These are phyloP conservation scores for Ectropis grisescens DNA, from an alignment of 1,140 invertebrate genomes.

Conservation along the genomic window DNA sequence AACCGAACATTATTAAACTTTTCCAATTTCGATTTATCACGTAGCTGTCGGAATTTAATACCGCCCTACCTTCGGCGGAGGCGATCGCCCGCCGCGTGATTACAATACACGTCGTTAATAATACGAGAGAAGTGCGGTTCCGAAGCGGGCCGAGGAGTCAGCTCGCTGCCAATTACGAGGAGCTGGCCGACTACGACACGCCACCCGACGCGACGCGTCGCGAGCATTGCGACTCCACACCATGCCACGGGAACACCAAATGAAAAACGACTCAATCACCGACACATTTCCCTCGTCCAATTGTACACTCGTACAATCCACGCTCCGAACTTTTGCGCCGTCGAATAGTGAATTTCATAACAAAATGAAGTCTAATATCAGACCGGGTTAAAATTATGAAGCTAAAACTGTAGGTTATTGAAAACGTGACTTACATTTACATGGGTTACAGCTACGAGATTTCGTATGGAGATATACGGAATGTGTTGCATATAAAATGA, in stretches of 20 bases:
- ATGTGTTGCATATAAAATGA: slow-evolving; percentile 22
- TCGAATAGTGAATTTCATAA: slow-evolving; percentile 42
- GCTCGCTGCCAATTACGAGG: slow-evolving; percentile 24
- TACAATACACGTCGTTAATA: slow-evolving; percentile 69
- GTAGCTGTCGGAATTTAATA: slow-evolving; percentile 71
- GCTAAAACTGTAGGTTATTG: slow-evolving; percentile 69
- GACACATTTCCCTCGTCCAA: too few relatives aligned
- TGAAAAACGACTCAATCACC: too few relatives aligned
- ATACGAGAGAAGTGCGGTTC: slow-evolving; percentile 37
- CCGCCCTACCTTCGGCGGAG: slow-evolving; percentile 67
- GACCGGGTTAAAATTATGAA: slow-evolving; percentile 65
- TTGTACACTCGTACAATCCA: too few relatives aligned
- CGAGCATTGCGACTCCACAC: too few relatives aligned
- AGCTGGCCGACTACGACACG: too few relatives aligned
- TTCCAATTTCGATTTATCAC: slow-evolving; percentile 71
- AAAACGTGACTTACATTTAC: slow-evolving; percentile 69
- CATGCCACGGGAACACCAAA: too few relatives aligned
- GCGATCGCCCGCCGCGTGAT: slow-evolving; percentile 66
- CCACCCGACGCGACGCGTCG: too few relatives aligned
- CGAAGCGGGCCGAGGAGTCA: slow-evolving; percentile 13
- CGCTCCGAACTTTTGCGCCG: neutral
- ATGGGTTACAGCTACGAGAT: slow-evolving; percentile 50
- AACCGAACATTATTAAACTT: slow-evolving; percentile 71
- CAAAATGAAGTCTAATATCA: slow-evolving; percentile 66
- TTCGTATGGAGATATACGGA: slow-evolving; percentile 37